Base-by-base conservation (phyloP, 2,888 invertebrate species). In the Agrochola circellaris region DNA sequence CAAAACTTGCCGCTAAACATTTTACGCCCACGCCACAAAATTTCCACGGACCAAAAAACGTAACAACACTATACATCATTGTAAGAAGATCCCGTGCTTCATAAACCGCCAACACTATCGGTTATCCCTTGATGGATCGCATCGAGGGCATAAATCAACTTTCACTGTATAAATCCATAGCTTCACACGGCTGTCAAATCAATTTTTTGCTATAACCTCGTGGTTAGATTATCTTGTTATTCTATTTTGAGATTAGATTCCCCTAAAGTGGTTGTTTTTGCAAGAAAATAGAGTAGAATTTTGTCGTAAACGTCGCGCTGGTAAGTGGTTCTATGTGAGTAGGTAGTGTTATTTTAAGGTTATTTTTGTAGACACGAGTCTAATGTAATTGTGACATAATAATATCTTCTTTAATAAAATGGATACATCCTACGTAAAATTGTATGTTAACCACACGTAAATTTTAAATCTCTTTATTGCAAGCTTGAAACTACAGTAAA, bases 71-170 rank as follows among this genome's bases (percentile, higher is more conserved):
- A 86, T 87, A 85, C 82, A 80, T 83, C 80, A 84, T 82, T 84
- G 86, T 81, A 77, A 84, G 85, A 83, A 88, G 88, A 89, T 87
- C 87, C 86, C 73, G 71, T 70, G 79, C 72, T 85, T 75, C 75
- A 84, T 71, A 79, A 73, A 73, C 72, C 72, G 77, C 79, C 68
- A 75, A 88, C 90, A 91, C 91, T 91, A 92, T 92, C 92, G 83
- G 87, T 89, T 91, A 88, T 85, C 79, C 87, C 48, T 82, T 89
- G 92, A 93, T 93, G 90, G 93, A 93, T 93, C 89, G 90, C 85
- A 86, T 82, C 76, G 69, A 80, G 88, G 88, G 90, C 90, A 91
- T 93, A 92, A 93, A 93, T 93, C 93, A 93, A 88, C 83, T 86
- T 75, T 66, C 75, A 51, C 79, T 81, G 87, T 89, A 92, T 93